Base-by-base conservation (phyloP, 2,888 invertebrate genomes). In the Opisthograptis luteolata region DNA sequence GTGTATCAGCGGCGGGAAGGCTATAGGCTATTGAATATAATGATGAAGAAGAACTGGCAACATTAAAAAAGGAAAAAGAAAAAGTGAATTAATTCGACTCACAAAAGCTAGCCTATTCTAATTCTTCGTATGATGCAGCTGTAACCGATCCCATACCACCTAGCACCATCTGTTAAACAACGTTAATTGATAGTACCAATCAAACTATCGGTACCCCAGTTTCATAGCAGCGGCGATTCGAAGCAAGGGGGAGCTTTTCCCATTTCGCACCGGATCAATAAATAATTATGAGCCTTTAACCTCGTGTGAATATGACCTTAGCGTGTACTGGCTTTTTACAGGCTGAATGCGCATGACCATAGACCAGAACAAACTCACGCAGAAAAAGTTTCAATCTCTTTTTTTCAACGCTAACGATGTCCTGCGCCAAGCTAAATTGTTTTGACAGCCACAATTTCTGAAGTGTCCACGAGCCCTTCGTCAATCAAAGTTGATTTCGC, bases 291-390 rank as follows among this genome's bases (percentile, higher is more conserved):
- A 67, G 58, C 54, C 66, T 64, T 67, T 65, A 71, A 77, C 66
- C 70, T 70, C 82, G 83, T 85, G 86, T 80, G 87, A 84, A 84
- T 73, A 69, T 77, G 73, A 78, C 79, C 78, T 80, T 79, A 74
- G 57, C 74, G 68, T 72, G 70, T 49, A 44, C 51, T 51, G 43
- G 35, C 28, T 48, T 52, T 51, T 58, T 63, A 59, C 59, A 43
- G 48, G 45, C 46, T 58, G 32, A 48, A 22, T 36, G 31, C 44
- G 34, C 44, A 45, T 27, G 56, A 46, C 43, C 50, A 47, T 36
- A 25, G 34, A 55, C 44, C 58, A 60, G 42, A 60, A 58, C 60
- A 13, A 34, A 53, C 19, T 31, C 36, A 42, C 20, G 37, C 27
- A 40, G 17, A 36, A 28, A 32, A 27, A 28, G n/a, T 7, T 22